Conservation (phyloP, 2,113 vertebrate species). For the Campylorhamphus procurvoides region DNA sequence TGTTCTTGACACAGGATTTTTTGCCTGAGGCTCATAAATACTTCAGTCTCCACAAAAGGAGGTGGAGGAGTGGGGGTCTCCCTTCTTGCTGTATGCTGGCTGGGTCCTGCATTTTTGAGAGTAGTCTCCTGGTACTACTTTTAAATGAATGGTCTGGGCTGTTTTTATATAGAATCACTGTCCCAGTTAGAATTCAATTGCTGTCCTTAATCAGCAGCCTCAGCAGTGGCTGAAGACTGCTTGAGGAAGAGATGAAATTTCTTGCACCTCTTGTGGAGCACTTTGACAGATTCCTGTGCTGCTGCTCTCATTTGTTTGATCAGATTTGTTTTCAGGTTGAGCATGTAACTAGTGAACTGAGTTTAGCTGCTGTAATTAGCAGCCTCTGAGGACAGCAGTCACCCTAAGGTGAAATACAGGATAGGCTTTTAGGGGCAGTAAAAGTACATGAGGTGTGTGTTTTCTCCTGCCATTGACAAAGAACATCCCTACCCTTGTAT, state of each 20-base stretch:
- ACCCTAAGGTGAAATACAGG: background rate
- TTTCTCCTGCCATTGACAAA: background rate
- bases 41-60: background rate
- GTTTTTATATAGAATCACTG: background rate
- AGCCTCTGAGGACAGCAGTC: background rate
- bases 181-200: background rate
- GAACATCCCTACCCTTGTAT: background rate
- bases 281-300: background rate
- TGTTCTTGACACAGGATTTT: background rate
- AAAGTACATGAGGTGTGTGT: fast-evolving
- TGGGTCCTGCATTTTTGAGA: background rate
- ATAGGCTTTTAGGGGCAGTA: background rate
- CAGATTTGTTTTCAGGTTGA: background rate
- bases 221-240: background rate
- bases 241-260: background rate
- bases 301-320: background rate
- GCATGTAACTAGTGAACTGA: background rate
- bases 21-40: background rate
- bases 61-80: background rate
- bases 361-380: background rate
- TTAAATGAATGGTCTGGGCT: background rate
- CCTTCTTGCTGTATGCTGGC: background rate
- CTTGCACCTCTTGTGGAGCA: background rate
- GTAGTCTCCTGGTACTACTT: background rate
- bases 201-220: background rate